Evolutionary conservation across 1,140 invertebrate genomes (phyloP).

Genomic region (Drosophila littoralis): DNA sequence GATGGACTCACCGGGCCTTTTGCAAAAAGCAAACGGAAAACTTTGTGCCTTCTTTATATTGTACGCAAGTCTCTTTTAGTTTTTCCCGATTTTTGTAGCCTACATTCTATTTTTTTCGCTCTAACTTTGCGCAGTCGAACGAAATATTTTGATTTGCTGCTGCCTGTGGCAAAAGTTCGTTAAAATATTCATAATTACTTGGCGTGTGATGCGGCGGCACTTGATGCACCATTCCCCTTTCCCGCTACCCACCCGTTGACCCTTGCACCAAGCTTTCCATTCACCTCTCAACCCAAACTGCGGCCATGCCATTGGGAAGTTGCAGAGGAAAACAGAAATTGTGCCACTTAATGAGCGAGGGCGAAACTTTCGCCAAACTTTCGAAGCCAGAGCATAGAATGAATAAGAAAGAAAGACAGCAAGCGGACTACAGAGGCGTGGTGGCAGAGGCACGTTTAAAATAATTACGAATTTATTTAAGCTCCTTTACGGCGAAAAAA

Average conservation of each 20-base stretch:
- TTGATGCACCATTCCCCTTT: conserved; percentile 31
- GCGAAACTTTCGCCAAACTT: conserved; percentile 74
- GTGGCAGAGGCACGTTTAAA: conserved; percentile 69
- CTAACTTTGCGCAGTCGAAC: conserved; percentile 72
- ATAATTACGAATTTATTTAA: conserved; percentile 83
- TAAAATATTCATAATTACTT: conserved; percentile 83
- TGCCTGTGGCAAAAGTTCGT: conserved; percentile 81
- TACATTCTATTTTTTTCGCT: conserved; percentile 57
- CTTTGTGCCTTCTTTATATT: conserved; percentile 34
- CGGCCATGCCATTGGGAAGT: conserved; percentile 50
- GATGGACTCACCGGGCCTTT: background rate
- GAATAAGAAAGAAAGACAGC: conserved; percentile 30
- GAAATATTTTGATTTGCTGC: conserved; percentile 82
- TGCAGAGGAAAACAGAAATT: conserved; percentile 77
- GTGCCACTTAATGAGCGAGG: conserved; percentile 76
- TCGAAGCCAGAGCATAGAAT: conserved; percentile 32
- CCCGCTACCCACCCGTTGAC: background rate
- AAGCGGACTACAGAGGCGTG: conserved; percentile 40
- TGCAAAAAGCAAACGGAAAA: conserved; percentile 18
- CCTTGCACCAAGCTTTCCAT: background rate
- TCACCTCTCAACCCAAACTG: conserved; percentile 16
- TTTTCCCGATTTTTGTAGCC: conserved; percentile 41
- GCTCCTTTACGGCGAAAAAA: conserved; percentile 73
- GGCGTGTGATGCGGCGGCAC: conserved; percentile 78
- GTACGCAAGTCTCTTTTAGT: conserved; percentile 53